A percentile compares a stretch with the other conserved stretches of the same genome.
Evolutionary conservation across 1,140 invertebrate species (phyloP).

Genomic region (Protaetia brevitarsis): DNA sequence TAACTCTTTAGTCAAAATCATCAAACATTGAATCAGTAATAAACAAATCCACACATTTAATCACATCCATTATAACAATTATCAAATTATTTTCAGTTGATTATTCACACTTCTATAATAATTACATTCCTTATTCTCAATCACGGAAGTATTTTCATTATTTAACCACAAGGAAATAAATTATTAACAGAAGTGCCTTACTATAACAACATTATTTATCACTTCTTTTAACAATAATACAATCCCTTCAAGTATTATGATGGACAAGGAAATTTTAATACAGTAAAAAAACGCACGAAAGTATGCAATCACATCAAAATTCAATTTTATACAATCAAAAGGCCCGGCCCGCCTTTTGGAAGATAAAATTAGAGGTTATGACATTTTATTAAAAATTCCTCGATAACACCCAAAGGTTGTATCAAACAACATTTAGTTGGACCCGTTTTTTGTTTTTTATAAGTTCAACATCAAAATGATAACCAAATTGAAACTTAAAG

Average conservation of each 20-base stretch:
- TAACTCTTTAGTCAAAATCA: neutral
- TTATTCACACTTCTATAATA: slow-evolving; percentile 5
- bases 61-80: slow-evolving; percentile 18
- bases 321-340: neutral
- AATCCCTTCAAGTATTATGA: neutral
- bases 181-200: neutral
- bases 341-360: slow-evolving; percentile 1
- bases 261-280: neutral
- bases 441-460: slow-evolving; percentile 22
- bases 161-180: neutral
- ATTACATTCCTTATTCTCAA: neutral
- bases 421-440: slow-evolving; percentile 26
- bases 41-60: too few relatives aligned
- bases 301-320: neutral
- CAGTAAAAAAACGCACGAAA: neutral
- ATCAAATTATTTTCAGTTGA: slow-evolving; percentile 1
- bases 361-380: neutral
- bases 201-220: slow-evolving; percentile 13
- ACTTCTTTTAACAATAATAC: slow-evolving; percentile 15
- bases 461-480: slow-evolving; percentile 20
- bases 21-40: too few relatives aligned
- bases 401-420: neutral
- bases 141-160: too few relatives aligned
- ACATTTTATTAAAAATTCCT: neutral
- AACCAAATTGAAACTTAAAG: neutral